These are phyloP conservation scores for Enteromius trimaculatus DNA, from an alignment of 2,797 vertebrate species.

Conservation along the genomic window DNA sequence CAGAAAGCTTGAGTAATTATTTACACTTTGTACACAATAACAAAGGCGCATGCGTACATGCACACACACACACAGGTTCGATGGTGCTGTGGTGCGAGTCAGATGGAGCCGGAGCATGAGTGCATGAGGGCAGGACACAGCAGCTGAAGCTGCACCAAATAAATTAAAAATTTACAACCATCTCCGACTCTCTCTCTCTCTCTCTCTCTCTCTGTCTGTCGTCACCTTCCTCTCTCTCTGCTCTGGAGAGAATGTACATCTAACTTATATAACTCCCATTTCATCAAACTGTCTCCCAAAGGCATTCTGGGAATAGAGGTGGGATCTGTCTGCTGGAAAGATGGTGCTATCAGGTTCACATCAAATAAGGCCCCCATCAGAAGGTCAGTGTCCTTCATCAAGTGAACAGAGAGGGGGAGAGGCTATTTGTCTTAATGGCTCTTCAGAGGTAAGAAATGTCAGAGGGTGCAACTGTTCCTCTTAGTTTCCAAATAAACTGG, in stretches of 20 bases:
- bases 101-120: not conserved
- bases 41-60: not conserved
- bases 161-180: slow-evolving; percentile 50
- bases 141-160: slow-evolving; percentile 27
- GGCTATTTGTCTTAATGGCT: slow-evolving; percentile 48
- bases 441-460: slow-evolving; percentile 39
- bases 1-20: slow-evolving; percentile 55
- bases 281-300: slow-evolving; percentile 46
- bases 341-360: slow-evolving; percentile 42
- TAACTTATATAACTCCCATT: slow-evolving; percentile 48
- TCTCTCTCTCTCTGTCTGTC: slow-evolving; percentile 19
- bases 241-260: slow-evolving; percentile 35
- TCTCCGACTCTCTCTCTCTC: slow-evolving; percentile 9
- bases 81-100: slow-evolving; percentile 8
- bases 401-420: not conserved
- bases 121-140: slow-evolving; percentile 19
- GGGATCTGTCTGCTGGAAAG: slow-evolving; percentile 37
- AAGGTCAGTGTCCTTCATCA: slow-evolving; percentile 53
- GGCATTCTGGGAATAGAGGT: slow-evolving; percentile 49
- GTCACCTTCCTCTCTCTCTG: slow-evolving; percentile 28
- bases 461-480: slow-evolving; percentile 37
- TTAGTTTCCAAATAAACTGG: slow-evolving; percentile 31
- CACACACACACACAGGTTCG: not conserved
- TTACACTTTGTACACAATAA: slow-evolving; percentile 59
- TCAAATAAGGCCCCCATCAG: slow-evolving; percentile 45